Conservation (phyloP, 2,797 vertebrate species). For the Syncerus caffer region DNA sequence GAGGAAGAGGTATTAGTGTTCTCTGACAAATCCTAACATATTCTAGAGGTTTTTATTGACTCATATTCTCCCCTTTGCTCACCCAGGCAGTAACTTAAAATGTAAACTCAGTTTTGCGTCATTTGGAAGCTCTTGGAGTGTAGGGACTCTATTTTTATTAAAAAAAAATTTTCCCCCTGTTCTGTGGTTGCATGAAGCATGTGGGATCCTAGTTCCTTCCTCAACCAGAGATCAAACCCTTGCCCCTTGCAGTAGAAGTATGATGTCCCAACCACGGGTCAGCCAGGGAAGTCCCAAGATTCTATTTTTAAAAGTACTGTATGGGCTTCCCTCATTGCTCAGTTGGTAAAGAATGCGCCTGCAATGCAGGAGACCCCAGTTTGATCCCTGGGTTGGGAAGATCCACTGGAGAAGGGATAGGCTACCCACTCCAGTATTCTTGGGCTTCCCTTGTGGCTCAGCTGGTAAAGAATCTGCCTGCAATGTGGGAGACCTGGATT, state of each 20-base stretch:
- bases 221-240: not conserved
- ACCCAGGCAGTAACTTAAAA: not conserved
- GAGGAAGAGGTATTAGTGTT: not conserved
- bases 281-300: not conserved
- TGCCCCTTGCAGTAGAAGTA: not conserved
- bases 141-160: not conserved
- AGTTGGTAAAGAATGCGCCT: not conserved
- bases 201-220: not conserved
- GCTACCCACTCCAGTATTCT: not conserved
- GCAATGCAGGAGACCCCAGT: not conserved
- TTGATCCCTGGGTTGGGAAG: not conserved
- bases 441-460: not conserved
- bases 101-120: not conserved
- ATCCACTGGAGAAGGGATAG: not conserved
- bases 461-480: not conserved
- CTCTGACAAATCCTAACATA: not conserved
- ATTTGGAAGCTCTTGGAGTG: not conserved
- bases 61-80: not conserved
- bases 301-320: not conserved
- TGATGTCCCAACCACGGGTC: not conserved
- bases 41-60: not conserved
- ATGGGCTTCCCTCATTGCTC: not conserved
- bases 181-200: not conserved
- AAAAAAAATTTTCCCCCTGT: rapidly evolving
- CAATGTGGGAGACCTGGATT: not conserved